Evolutionary conservation across 2,888 invertebrate genomes (phyloP), one percentile per base, ranked within the genome.

Genomic region (Tiliacea aurago): DNA sequence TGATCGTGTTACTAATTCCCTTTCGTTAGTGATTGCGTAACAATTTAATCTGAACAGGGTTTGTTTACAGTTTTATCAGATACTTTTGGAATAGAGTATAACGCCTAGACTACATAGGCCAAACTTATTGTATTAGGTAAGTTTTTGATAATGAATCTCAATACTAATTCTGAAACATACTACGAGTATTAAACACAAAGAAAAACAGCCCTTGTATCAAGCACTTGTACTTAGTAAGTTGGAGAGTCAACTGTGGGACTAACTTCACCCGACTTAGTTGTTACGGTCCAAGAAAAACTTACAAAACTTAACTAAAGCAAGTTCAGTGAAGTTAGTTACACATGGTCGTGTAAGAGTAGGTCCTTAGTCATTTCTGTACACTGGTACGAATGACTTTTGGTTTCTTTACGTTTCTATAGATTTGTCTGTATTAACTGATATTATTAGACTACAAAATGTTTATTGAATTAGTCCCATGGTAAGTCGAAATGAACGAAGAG

Each of bases 261-360:
- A 82, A 78, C 67, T 84, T 85, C 4, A 47, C 2, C 13, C 41
- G 63, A 84, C 62, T 61, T 58, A 67, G 69, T 78, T 66, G 75
- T 55, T 69, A 49, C 61, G 47, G 47, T 64, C 28, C 43, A 64
- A 73, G 71, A 70, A 81, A 71, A 84, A 70, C 59, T 84, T 69
- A 10, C 67, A 81, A 71, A 84, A 70, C 59, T 84, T 69, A 18
- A 18, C 23, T 23, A 6, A 23, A 61, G 45, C 28, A n/a, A 51
- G 58, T 75, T 59, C 11, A 20, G 15, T 9, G 10, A 73, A 73
- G 41, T 85, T 37, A 56, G 61, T 47, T 59, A 10, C 6, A 28
- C 23, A 43, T 1, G 43, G 37, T 73, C 10, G 23, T 49, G 47
- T 61, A 10, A 43, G 13, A 55, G 20, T 18, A 49, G n/a, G n/a